Evolutionary conservation across 2,888 invertebrate species (phyloP).

Genomic region (Drosophila meridionalis): DNA sequence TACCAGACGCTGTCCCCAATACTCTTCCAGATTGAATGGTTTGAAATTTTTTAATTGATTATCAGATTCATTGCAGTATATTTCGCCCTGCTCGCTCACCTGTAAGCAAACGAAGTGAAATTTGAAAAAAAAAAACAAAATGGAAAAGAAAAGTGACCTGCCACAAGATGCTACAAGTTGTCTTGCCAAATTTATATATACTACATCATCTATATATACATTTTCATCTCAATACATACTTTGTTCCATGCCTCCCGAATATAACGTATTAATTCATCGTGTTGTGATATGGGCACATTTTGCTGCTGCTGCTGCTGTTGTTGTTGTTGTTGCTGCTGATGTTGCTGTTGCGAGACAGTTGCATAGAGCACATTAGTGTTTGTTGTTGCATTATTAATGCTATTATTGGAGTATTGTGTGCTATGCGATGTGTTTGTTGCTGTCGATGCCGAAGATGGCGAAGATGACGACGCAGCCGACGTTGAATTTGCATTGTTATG

Average conservation of each 20-base stretch:
- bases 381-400: slow-evolving; percentile 64
- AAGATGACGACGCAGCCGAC: slow-evolving; percentile 57
- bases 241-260: slow-evolving; percentile 92
- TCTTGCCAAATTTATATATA: slow-evolving; percentile 1
- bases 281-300: slow-evolving; percentile 85
- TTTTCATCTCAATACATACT: slow-evolving; percentile 83
- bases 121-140: background rate
- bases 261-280: slow-evolving; percentile 92
- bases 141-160: slow-evolving; percentile 39
- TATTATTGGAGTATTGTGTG: slow-evolving; percentile 72
- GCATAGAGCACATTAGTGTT: slow-evolving; percentile 51
- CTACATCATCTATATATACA: background rate
- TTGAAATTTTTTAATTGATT: slow-evolving; percentile 90
- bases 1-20: slow-evolving; percentile 90
- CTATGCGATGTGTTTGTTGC: slow-evolving; percentile 53
- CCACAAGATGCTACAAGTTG: slow-evolving; percentile 43
- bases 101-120: slow-evolving; percentile 34
- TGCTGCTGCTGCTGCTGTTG: slow-evolving; percentile 49
- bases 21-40: slow-evolving; percentile 92
- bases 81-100: slow-evolving; percentile 87
- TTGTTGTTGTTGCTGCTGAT: slow-evolving; percentile 48
- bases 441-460: slow-evolving; percentile 62
- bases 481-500: slow-evolving; percentile 72
- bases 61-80: slow-evolving; percentile 84
- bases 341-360: slow-evolving; percentile 53